phyloP scores from a whole-genome alignment of 2,113 vertebrate genomes.

The Rana temporaria region DNA sequence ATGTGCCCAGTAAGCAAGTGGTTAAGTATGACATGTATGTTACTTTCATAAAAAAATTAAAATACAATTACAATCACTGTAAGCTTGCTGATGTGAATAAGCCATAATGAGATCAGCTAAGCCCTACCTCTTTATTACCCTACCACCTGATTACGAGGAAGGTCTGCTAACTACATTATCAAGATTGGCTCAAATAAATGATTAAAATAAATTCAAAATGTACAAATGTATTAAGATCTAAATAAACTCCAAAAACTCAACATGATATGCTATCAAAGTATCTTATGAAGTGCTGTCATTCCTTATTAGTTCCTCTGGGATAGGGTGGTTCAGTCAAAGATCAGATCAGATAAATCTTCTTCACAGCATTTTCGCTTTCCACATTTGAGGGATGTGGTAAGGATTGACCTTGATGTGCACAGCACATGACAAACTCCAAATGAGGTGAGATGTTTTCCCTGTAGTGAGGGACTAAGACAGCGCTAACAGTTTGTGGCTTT shows the following conservation, averaged over 20 bases:
- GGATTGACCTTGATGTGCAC: conserved; percentile 18
- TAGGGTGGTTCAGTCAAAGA: conserved; percentile 18
- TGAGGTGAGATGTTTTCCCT: neutral
- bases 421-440: conserved; percentile 30
- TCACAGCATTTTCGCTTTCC: conserved; percentile 23
- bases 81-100: too few species aligned
- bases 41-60: too few species aligned
- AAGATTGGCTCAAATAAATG: too few species aligned
- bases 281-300: neutral
- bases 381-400: conserved; percentile 50
- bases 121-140: too few species aligned
- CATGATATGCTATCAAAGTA: conserved; percentile 1
- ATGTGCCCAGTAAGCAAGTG: too few species aligned
- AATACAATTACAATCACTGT: too few species aligned
- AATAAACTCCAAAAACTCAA: neutral
- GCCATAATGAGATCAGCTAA: too few species aligned
- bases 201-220: neutral
- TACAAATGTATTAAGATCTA: neutral
- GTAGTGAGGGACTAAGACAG: conserved; percentile 23
- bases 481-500: conserved; percentile 40
- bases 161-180: too few species aligned
- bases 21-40: too few species aligned
- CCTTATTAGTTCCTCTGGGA: conserved; percentile 52
- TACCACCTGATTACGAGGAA: too few species aligned
- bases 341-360: conserved; percentile 12